phyloP scores from a whole-genome alignment of 2,888 invertebrate genomes.

The Stenchaetothrips biformis region DNA sequence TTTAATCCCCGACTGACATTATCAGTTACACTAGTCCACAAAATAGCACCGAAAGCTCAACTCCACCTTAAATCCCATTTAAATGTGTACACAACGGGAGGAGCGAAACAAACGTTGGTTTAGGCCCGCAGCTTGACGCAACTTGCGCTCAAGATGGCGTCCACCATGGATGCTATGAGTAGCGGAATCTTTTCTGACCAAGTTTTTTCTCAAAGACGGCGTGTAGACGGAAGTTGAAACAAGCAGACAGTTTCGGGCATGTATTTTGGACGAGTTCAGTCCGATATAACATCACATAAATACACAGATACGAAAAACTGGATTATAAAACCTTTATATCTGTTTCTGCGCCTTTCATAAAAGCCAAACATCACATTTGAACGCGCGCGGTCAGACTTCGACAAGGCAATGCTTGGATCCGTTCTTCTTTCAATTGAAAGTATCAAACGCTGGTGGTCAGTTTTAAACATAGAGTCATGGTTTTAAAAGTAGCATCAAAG shows the following conservation, averaged over 20 bases:
- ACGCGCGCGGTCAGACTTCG: neutral
- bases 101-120: constrained; percentile 24
- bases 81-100: constrained; percentile 23
- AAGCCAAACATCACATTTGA: neutral
- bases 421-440: neutral
- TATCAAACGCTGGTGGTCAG: neutral
- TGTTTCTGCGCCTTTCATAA: neutral
- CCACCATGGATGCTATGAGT: constrained; percentile 22
- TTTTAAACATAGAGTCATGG: no score
- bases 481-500: no score
- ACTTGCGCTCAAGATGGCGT: constrained; percentile 20
- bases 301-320: neutral
- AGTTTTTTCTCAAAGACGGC: neutral
- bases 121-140: constrained; percentile 22
- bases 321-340: neutral
- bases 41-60: constrained; percentile 16
- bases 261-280: neutral
- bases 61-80: constrained; percentile 18
- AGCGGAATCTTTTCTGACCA: neutral
- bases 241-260: neutral
- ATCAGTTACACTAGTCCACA: neutral
- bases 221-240: neutral
- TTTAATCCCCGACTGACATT: constrained; percentile 5
- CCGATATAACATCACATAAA: neutral
- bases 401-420: neutral